These are phyloP conservation scores for Mastomys coucha DNA, from an alignment of 2,113 vertebrate species.

Conservation along the genomic window DNA sequence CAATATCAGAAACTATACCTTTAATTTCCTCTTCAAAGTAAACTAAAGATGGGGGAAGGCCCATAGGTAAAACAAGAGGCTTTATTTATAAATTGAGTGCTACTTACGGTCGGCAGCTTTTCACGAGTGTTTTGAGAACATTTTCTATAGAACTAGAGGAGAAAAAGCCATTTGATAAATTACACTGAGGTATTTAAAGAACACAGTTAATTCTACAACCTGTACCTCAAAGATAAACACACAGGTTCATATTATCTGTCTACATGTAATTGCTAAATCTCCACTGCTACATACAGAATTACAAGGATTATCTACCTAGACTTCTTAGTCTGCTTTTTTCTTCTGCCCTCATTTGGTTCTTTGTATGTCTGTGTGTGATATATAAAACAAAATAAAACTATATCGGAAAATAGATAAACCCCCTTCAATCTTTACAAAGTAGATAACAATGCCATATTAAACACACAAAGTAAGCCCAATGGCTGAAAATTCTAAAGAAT, in stretches of 20 bases:
- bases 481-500: conserved; percentile 39
- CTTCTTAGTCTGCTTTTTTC: not conserved
- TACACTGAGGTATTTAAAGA: conserved; percentile 50
- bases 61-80: conserved; percentile 38
- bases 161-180: conserved; percentile 67
- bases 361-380: not conserved
- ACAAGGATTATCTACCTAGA: not conserved
- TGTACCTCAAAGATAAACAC: conserved; percentile 70
- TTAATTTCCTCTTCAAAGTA: conserved; percentile 61
- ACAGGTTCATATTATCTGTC: conserved; percentile 83
- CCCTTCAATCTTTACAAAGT: conserved; percentile 64
- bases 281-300: conserved; percentile 70
- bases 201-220: conserved; percentile 70
- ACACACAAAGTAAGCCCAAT: not conserved
- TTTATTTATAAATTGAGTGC: conserved; percentile 73
- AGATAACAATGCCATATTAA: conserved; percentile 53
- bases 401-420: not conserved
- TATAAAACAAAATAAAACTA: conserved; percentile 56
- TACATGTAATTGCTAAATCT: conserved; percentile 86
- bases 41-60: not conserved
- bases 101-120: conserved; percentile 98
- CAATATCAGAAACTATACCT: conserved; percentile 26
- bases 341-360: not conserved
- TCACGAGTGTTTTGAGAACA: conserved; percentile 97
- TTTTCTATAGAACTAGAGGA: conserved; percentile 94